phyloP scores from a whole-genome alignment of 2,888 invertebrate species.

The Sabellastarte sp. region DNA sequence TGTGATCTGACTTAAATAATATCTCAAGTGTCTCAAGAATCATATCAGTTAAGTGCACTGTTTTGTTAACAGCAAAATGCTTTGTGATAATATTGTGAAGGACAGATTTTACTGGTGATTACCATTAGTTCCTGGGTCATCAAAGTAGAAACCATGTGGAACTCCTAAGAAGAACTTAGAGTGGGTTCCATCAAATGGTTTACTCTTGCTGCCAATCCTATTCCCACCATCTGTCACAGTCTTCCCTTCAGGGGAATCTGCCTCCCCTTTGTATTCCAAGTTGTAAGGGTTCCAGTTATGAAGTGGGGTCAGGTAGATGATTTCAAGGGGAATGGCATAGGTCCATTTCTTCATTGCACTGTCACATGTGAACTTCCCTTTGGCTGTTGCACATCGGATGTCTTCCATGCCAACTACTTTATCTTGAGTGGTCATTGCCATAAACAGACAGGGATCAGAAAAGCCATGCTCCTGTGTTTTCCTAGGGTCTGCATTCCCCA shows the following conservation, averaged over 20 bases:
- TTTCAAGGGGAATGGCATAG: conserved; percentile 12
- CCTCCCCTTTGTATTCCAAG: conserved; percentile 2
- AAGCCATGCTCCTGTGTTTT: neutral
- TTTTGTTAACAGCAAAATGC: no score
- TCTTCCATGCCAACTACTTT: no score
- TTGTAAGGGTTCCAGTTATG: conserved; percentile 12
- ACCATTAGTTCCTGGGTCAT: no score
- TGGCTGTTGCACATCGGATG: no score
- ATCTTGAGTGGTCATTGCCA: neutral
- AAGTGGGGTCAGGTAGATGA: conserved; percentile 14
- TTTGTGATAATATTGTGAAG: no score
- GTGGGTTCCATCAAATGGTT: conserved; percentile 33
- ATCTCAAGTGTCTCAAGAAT: no score
- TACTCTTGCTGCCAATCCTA: conserved; percentile 25
- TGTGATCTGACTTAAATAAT: no score
- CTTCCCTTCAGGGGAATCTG: neutral
- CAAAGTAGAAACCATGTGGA: conserved; percentile 32
- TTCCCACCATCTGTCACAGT: neutral
- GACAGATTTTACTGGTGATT: no score
- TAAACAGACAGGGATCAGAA: neutral
- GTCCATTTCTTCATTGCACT: conserved; percentile 2
- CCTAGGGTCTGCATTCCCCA: neutral
- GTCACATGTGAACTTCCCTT: neutral
- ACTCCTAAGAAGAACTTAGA: conserved; percentile 27
- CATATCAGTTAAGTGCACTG: no score